phyloP scores from a whole-genome alignment of 2,797 vertebrate genomes.

The Sciaenops ocellatus region DNA sequence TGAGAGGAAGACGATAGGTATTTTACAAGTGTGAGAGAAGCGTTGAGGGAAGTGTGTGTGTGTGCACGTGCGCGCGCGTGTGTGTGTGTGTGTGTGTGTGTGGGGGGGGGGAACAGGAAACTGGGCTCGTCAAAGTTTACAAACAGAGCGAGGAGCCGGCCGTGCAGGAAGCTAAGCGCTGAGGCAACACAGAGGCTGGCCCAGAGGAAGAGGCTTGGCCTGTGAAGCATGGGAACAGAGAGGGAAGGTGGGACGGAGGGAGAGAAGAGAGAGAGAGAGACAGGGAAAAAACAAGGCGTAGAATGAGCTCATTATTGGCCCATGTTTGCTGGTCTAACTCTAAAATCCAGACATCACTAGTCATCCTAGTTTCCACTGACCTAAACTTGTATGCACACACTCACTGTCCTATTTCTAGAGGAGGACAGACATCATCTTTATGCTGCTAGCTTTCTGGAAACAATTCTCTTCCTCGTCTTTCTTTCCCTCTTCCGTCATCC shows the following conservation, averaged over 20 bases:
- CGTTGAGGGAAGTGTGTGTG: conserved; percentile 6
- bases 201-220: conserved; percentile 79
- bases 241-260: conserved; percentile 43
- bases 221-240: conserved; percentile 77
- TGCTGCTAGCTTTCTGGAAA: conserved; percentile 65
- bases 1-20: conserved; percentile 5
- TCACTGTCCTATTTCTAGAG: conserved; percentile 66
- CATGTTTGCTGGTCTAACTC: conserved; percentile 53
- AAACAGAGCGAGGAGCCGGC: conserved; percentile 68
- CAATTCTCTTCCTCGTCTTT: conserved; percentile 48
- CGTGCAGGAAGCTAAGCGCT: conserved; percentile 52
- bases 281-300: conserved; percentile 54
- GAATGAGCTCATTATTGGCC: conserved; percentile 76
- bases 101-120: conserved; percentile 62
- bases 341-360: conserved; percentile 71
- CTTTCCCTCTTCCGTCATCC: conserved; percentile 49
- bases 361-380: conserved; percentile 79
- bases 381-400: conserved; percentile 57
- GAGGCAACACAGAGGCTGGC: conserved; percentile 61
- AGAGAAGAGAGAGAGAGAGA: conserved; percentile 9
- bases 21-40: conserved; percentile 22
- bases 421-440: conserved; percentile 68
- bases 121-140: conserved; percentile 71
- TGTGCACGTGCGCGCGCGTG: too few species aligned
- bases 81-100: too few species aligned